Percentiles rank a stretch among this genome's conserved stretches.
phyloP scores from a whole-genome alignment of 2,888 invertebrate species.

The Glomeris marginata region DNA sequence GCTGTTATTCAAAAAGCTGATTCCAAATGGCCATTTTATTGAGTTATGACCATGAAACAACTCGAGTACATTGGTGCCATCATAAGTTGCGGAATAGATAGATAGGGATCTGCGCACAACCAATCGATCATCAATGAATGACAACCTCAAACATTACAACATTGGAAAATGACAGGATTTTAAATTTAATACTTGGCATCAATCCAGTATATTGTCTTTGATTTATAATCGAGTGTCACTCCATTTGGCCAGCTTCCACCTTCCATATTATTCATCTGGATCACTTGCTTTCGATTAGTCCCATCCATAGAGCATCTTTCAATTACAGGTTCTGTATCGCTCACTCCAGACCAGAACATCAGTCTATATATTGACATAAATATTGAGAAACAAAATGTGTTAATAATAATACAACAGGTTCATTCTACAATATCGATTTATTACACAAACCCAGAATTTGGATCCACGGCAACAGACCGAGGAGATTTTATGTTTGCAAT shows the following conservation, averaged over 20 bases:
- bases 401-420: no score
- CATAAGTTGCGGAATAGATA: conserved; percentile 4
- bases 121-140: background rate
- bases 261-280: conserved; percentile 1
- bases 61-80: background rate
- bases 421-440: no score
- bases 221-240: conserved; percentile 1
- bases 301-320: conserved; percentile 5
- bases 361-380: no score
- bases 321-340: conserved; percentile 1
- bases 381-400: no score
- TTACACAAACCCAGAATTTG: background rate
- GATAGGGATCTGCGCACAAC: background rate
- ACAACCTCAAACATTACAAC: no score
- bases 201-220: conserved; percentile 4
- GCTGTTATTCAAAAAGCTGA: background rate
- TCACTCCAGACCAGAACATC: conserved; percentile 6
- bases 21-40: conserved; percentile 4
- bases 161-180: background rate
- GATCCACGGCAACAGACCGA: conserved; percentile 5
- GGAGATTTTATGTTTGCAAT: conserved; percentile 4
- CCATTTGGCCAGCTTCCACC: conserved; percentile 7
- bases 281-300: background rate
- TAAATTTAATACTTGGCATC: conserved; percentile 7
- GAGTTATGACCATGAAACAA: background rate